Conservation (phyloP, 1,140 invertebrate species). For the Halictus rubicundus region DNA sequence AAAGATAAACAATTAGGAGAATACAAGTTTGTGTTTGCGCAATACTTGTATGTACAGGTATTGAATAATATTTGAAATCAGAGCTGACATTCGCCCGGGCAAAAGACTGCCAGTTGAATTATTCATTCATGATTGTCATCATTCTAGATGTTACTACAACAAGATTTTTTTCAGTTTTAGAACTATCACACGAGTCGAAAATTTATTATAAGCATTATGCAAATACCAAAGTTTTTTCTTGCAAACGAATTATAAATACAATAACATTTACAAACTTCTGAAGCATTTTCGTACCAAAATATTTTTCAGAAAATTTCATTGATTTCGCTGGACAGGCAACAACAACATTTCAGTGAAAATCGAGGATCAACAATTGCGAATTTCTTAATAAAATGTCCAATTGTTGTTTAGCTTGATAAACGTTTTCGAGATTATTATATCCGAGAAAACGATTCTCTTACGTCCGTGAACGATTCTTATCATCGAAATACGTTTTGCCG, state of each 20-base stretch:
- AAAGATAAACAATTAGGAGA: too few species aligned
- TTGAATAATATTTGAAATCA: slow-evolving; percentile 34
- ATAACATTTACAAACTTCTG: too few species aligned
- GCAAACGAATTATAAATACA: too few species aligned
- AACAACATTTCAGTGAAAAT: too few species aligned
- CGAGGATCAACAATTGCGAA: too few species aligned
- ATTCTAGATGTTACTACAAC: not conserved
- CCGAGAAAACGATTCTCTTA: too few species aligned
- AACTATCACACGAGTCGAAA: not conserved
- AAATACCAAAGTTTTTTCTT: slow-evolving; percentile 6
- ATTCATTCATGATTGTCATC: slow-evolving; percentile 46
- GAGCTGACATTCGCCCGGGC: slow-evolving; percentile 33
- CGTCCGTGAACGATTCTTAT: too few species aligned
- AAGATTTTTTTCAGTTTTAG: slow-evolving; percentile 1
- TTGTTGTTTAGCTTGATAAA: too few species aligned
- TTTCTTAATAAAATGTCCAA: too few species aligned
- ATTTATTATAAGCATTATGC: not conserved
- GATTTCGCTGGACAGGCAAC: too few species aligned
- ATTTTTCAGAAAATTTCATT: not conserved
- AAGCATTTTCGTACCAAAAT: not conserved
- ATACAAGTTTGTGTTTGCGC: not conserved
- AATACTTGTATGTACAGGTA: not conserved
- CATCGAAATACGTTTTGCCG: too few species aligned
- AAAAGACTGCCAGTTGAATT: slow-evolving; percentile 52
- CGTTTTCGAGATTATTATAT: too few species aligned